These are phyloP conservation scores for Nibea albiflora DNA, from an alignment of 2,113 vertebrate species.

Conservation along the genomic window DNA sequence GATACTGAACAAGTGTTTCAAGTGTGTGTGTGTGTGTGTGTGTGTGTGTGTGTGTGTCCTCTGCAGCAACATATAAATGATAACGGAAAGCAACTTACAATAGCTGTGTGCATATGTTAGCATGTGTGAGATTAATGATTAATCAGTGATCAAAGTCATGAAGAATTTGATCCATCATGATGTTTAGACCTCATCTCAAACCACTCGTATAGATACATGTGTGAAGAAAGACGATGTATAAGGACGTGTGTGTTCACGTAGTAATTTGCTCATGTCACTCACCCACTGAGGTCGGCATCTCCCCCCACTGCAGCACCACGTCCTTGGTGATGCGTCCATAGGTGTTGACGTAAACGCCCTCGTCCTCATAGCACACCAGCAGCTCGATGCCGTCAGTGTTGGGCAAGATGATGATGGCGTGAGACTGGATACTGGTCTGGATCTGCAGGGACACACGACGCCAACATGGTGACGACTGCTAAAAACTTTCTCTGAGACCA, in stretches of 20 bases:
- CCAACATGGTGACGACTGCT: background rate
- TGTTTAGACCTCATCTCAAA: no score
- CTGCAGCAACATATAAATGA: background rate
- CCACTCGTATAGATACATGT: background rate
- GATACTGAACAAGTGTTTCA: background rate
- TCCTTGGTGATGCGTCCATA: conserved; percentile 99
- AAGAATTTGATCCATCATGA: background rate
- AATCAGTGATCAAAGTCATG: background rate
- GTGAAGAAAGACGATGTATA: background rate
- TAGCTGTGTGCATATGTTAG: background rate
- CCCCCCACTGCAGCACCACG: conserved; percentile 99
- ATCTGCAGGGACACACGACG: conserved; percentile 83
- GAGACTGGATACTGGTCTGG: conserved; percentile 95
- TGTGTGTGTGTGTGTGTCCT: background rate
- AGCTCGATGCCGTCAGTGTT: conserved; percentile 99
- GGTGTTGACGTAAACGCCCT: conserved; percentile 98
- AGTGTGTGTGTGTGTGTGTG: no score
- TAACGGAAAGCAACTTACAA: background rate
- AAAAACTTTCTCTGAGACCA: background rate
- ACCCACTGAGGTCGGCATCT: conserved; percentile 99
- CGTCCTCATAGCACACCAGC: conserved; percentile 98
- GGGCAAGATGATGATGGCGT: conserved; percentile 98
- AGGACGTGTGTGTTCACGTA: background rate
- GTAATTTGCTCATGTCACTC: conserved; percentile 51
- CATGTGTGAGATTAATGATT: background rate